phyloP scores from a whole-genome alignment of 2,113 vertebrate genomes.

The Chascanopsetta lugubris region DNA sequence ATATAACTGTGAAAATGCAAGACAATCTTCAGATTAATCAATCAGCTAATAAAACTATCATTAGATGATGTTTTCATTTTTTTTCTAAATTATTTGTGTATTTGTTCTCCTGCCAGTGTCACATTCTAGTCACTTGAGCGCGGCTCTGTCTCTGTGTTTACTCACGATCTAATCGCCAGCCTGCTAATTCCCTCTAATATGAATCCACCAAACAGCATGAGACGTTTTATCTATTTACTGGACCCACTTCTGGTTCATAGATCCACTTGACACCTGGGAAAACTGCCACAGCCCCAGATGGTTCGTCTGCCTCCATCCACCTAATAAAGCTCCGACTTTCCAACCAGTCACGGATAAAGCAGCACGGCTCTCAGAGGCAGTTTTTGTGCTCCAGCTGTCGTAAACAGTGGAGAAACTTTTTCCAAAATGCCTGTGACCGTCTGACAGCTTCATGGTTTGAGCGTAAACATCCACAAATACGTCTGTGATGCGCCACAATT shows the following conservation, averaged over 20 bases:
- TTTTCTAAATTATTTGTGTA: no score
- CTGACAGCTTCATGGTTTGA: slow-evolving; percentile 3
- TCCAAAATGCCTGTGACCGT: neutral
- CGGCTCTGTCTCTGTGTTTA: neutral
- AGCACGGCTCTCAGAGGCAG: neutral
- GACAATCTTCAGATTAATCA: no score
- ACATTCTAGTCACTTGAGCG: neutral
- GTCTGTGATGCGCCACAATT: slow-evolving; percentile 25
- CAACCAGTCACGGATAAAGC: slow-evolving; percentile 13
- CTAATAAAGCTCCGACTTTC: slow-evolving; percentile 13
- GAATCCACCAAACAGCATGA: slow-evolving; percentile 32
- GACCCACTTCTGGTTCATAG: slow-evolving; percentile 20
- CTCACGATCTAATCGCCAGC: slow-evolving; percentile 2
- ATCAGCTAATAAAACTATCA: no score
- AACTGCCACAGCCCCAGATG: slow-evolving; percentile 43
- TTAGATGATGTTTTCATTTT: no score
- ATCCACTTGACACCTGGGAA: slow-evolving; percentile 23
- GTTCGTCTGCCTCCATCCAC: slow-evolving; percentile 29
- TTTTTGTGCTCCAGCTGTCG: neutral
- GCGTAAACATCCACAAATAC: slow-evolving; percentile 11
- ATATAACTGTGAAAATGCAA: no score
- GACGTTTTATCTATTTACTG: slow-evolving; percentile 23
- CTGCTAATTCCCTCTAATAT: slow-evolving; percentile 14
- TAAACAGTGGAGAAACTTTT: slow-evolving; percentile 1
- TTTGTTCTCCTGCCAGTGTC: neutral